Evolutionary conservation across 2,888 invertebrate species (phyloP).

Genomic region (Emmelina monodactyla): DNA sequence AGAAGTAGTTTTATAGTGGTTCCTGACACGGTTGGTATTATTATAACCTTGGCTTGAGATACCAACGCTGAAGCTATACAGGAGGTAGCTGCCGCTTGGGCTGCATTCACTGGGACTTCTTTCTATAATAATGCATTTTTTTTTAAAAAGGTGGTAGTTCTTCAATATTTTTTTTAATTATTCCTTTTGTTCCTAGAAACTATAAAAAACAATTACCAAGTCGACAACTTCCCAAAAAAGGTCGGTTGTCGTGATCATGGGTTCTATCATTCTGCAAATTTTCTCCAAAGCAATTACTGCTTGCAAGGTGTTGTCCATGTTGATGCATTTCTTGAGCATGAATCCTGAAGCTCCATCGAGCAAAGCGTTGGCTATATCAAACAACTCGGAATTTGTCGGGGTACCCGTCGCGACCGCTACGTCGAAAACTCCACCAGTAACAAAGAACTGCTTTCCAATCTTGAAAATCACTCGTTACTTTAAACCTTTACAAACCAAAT

Average conservation of each 20-base stretch:
- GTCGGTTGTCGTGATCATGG: no score
- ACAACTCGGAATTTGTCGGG: conserved; percentile 23
- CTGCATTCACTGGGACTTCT: not conserved
- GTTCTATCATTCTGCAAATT: conserved; percentile 32
- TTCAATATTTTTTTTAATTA: no score
- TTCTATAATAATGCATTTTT: not conserved
- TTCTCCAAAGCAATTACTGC: conserved; percentile 27
- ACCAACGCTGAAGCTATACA: not conserved
- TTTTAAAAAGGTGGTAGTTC: no score
- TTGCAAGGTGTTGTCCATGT: conserved; percentile 20
- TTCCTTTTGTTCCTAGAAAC: no score
- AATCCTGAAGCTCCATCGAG: conserved; percentile 40
- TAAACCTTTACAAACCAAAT: no score
- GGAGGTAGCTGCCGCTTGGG: not conserved
- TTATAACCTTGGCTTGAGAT: not conserved
- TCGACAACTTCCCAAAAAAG: no score
- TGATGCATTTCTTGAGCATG: conserved; percentile 22
- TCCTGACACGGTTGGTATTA: not conserved
- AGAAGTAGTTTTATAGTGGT: not conserved
- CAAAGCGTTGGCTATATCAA: conserved; percentile 35
- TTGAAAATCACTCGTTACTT: no score
- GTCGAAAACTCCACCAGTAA: conserved; percentile 35
- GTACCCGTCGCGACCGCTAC: conserved; percentile 21
- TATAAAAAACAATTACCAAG: no score
- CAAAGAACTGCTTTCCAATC: conserved; percentile 38